These are phyloP conservation scores for Apostichopus leukothele DNA, from an alignment of 53 echinoderm and acorn worm genomes.

Conservation along the genomic window DNA sequence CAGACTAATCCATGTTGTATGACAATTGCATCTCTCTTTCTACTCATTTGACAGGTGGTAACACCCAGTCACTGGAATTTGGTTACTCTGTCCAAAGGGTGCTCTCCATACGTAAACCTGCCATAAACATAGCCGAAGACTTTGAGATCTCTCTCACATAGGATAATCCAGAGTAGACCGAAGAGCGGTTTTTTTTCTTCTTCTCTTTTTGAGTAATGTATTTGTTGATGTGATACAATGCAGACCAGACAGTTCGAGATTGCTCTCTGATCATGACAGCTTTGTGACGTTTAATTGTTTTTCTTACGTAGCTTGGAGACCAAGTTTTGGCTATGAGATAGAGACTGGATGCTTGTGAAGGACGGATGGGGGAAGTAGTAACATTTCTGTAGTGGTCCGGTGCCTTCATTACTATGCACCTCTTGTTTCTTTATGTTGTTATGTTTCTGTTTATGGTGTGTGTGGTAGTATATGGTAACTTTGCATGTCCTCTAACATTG, in stretches of 20 bases:
- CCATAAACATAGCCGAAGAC: conserved; percentile 81
- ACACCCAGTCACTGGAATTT: conserved; percentile 68
- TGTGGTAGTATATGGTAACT: neutral
- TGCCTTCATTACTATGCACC: conserved; percentile 18
- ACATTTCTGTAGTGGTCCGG: conserved; percentile 15
- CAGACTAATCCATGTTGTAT: too few relatives aligned
- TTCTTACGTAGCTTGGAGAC: too few relatives aligned
- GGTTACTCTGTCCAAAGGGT: conserved; percentile 68
- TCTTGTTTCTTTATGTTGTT: conserved; percentile 7
- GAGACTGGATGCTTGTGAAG: neutral
- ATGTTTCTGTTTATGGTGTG: conserved; percentile 9
- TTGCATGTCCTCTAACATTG: too few relatives aligned
- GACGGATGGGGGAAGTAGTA: neutral
- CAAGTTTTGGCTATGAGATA: too few relatives aligned
- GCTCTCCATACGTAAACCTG: conserved; percentile 91
- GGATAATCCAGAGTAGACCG: neutral
- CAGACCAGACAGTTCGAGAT: neutral
- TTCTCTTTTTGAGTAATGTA: neutral
- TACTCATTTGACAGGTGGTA: conserved; percentile 60
- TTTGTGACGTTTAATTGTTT: too few relatives aligned
- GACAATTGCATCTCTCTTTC: too few relatives aligned
- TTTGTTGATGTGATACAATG: neutral
- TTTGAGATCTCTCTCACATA: conserved; percentile 74
- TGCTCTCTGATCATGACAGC: neutral
- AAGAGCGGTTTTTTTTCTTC: neutral